Evolutionary conservation across 2,797 vertebrate genomes (phyloP), one percentile per base, ranked within the genome.

Genomic region (Pogoniulus pusillus): DNA sequence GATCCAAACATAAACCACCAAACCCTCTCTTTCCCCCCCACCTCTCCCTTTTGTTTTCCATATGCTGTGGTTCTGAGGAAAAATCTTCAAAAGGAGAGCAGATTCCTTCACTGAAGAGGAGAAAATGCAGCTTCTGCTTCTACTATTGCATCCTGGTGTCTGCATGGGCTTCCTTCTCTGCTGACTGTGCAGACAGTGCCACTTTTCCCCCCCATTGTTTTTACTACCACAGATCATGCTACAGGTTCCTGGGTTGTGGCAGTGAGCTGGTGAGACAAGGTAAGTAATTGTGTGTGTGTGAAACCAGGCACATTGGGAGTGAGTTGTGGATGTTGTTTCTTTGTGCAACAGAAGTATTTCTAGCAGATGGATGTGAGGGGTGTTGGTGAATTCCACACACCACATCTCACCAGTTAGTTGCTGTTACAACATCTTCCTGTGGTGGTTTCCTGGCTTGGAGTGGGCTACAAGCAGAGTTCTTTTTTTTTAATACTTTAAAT

Each of bases 1-100:
- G 20, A 32, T 23, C 43, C 45, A n/a, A 49, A 34, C 16, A 27
- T 45, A 82, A 82, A n/a, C 35, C 32, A 65, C 20, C 8, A 7
- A 3, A 7, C 9, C 7, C 8, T 4, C 4, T 1, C 5, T 12
- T 20, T 43, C 2, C 8, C 4, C 4, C n/a, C n/a, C n/a, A n/a
- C n/a, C n/a, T n/a, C n/a, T n/a, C n/a, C n/a, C 5, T 60, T 64
- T 65, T 74, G 12, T 74, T 60, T 58, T 29, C 29, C 24, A 74
- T 1, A 39, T 73, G 6, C 30, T 69, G 37, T 3, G 3, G 20
- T 73, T 70, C 68, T 65, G 58, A 60, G 58, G 45, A 60, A 51
- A 51, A 35, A 41, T 41, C 37, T 74, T 64, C 51, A 54, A 68
- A 74, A 79, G 13, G 34, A 65, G 34, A 55, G 11, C n/a, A 29